Base-by-base conservation (phyloP, 1,140 invertebrate genomes). In the Ericerus pela region DNA sequence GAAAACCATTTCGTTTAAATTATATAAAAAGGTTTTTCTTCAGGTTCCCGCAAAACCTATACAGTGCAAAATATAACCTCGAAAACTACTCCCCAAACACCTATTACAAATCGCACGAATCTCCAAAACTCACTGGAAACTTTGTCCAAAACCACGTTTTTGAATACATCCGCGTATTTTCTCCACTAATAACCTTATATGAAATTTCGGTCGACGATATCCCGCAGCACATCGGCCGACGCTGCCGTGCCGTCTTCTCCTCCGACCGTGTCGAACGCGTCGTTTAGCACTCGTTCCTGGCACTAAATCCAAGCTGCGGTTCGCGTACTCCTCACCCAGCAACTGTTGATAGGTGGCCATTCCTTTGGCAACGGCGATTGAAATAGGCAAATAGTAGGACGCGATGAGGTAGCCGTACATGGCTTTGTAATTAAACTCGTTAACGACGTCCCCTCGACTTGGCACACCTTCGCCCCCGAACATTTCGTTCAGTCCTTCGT, bases 321-420 rank as follows among this genome's bases (percentile, higher is more conserved):
- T 16, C 20, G 22, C 26, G 41, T 47, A 47, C 41, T 47, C 4
- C 26, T 47, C 41, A 24, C n/a, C n/a, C n/a, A n/a, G n/a, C n/a
- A n/a, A n/a, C n/a, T n/a, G n/a, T n/a, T n/a, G n/a, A n/a, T n/a
- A n/a, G n/a, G n/a, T n/a, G n/a, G n/a, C n/a, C 22, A 47, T 22
- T 47, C 41, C 10, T 18, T 18, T 3, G 3, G 12, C 22, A n/a
- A n/a, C n/a, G n/a, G n/a, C 41, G 20, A 22, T 16, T 8, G 22
- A 22, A 47, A 59, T 22, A 0, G 63, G 54, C 20, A 69, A 18
- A 31, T 66, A 73, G 51, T 66, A 71, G 0, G 58, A 47, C 1
- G 64, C 58, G 3, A 67, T 60, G 0, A 63, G 4, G 38, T 63
- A 73, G 4, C 68, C 70, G 28, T 69, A 67, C 2, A 72, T 29